Percentiles rank a stretch among this genome's conserved stretches.
Evolutionary conservation across 2,113 vertebrate genomes (phyloP).

Genomic region (Eidolon helvum): DNA sequence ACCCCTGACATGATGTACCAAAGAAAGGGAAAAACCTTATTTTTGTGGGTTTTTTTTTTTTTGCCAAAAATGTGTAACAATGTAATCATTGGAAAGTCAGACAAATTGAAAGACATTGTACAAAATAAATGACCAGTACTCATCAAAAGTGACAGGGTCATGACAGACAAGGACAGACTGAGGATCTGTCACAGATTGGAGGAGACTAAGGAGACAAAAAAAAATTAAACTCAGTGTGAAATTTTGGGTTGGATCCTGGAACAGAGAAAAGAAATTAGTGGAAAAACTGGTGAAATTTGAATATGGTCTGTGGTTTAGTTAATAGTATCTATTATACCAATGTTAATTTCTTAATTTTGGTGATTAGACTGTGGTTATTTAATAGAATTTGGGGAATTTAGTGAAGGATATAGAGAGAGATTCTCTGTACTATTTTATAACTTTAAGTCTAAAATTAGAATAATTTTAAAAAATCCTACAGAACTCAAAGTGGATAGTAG

Average conservation of each 20-base stretch:
- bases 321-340: not conserved
- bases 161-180: not conserved
- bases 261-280: not conserved
- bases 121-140: not conserved
- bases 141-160: not conserved
- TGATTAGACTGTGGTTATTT: not conserved
- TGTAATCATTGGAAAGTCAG: not conserved
- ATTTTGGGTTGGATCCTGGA: not conserved
- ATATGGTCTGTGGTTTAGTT: not conserved
- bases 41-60: not conserved
- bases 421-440: not conserved
- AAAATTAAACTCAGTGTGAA: not conserved
- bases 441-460: not conserved
- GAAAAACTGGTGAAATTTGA: not conserved
- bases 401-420: not conserved
- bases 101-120: not conserved
- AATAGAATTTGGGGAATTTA: not conserved
- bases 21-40: not conserved
- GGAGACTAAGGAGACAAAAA: not conserved
- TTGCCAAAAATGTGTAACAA: not conserved
- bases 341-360: conserved; percentile 5
- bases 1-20: not conserved
- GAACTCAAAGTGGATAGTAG: not conserved
- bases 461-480: not conserved
- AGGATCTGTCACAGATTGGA: not conserved